Conservation (phyloP, 2,797 vertebrate species). For the Myotis findleyi region DNA sequence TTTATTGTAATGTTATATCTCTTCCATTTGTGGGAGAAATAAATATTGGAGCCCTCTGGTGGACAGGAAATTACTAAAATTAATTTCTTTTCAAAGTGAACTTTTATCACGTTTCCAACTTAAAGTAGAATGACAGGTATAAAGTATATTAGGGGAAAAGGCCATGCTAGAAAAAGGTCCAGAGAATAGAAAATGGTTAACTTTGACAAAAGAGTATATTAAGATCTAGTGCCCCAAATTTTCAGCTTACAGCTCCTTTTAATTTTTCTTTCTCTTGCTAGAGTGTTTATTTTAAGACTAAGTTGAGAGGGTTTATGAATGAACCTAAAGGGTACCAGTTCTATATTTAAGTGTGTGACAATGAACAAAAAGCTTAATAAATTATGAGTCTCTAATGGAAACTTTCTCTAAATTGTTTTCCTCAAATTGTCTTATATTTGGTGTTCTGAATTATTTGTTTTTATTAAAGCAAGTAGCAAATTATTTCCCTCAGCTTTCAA, state of each 20-base stretch:
- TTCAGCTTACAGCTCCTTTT: not conserved
- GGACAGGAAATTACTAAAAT: slow-evolving; percentile 74
- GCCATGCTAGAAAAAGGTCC: not conserved
- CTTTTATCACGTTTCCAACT: slow-evolving; percentile 70
- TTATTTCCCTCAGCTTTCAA: not conserved
- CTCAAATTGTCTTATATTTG: not conserved
- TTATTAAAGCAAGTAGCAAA: not conserved
- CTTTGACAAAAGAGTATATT: not conserved
- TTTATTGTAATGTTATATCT: slow-evolving; percentile 27
- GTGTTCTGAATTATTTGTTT: slow-evolving; percentile 31
- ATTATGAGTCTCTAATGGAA: not conserved
- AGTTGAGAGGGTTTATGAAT: slow-evolving; percentile 45
- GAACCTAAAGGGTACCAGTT: not conserved
- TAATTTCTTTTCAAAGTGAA: slow-evolving; percentile 66
- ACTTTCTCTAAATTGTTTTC: slow-evolving; percentile 53
- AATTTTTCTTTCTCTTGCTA: slow-evolving; percentile 8
- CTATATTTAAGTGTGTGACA: not conserved
- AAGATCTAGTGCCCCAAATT: not conserved
- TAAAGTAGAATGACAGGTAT: slow-evolving; percentile 44
- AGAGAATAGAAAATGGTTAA: slow-evolving; percentile 3
- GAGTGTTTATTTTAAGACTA: not conserved
- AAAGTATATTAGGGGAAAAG: not conserved
- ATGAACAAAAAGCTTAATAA: not conserved
- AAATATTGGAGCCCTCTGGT: slow-evolving; percentile 82
- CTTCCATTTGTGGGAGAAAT: slow-evolving; percentile 70